Evolutionary conservation across 1,140 invertebrate species (phyloP).

Genomic region (Doryteuthis pealeii): DNA sequence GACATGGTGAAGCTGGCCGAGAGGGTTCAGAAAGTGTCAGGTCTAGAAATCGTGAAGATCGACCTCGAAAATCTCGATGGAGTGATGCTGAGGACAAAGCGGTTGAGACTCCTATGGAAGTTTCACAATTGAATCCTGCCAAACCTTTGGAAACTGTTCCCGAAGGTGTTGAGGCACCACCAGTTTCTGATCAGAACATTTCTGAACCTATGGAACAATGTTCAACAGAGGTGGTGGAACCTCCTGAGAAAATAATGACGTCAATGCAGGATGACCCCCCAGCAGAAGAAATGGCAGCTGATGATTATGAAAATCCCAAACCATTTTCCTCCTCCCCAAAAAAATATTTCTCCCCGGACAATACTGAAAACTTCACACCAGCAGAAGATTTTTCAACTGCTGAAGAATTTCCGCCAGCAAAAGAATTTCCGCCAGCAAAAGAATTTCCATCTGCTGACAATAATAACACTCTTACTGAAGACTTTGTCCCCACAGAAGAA

Average conservation of each 20-base stretch:
- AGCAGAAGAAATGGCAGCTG: not conserved
- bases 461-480: not conserved
- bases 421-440: not conserved
- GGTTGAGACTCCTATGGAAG: conserved; percentile 1
- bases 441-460: not conserved
- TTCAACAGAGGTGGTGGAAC: not conserved
- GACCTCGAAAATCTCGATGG: conserved; percentile 10
- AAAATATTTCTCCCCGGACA: not conserved
- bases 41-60: conserved; percentile 11
- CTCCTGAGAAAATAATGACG: not conserved
- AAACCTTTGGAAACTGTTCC: not conserved
- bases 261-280: not conserved
- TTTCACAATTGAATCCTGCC: not conserved
- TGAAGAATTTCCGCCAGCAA: not conserved
- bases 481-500: not conserved
- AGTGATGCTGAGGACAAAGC: conserved; percentile 4
- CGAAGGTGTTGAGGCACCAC: not conserved
- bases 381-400: not conserved
- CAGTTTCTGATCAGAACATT: not conserved
- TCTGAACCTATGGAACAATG: not conserved
- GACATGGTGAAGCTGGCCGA: conserved; percentile 28
- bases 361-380: not conserved
- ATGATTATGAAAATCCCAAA: too few relatives aligned
- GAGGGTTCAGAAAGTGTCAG: conserved; percentile 6
- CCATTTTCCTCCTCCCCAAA: too few relatives aligned